Evolutionary conservation across 2,888 invertebrate genomes (phyloP).

Genomic region (Monoplex corrugatus): DNA sequence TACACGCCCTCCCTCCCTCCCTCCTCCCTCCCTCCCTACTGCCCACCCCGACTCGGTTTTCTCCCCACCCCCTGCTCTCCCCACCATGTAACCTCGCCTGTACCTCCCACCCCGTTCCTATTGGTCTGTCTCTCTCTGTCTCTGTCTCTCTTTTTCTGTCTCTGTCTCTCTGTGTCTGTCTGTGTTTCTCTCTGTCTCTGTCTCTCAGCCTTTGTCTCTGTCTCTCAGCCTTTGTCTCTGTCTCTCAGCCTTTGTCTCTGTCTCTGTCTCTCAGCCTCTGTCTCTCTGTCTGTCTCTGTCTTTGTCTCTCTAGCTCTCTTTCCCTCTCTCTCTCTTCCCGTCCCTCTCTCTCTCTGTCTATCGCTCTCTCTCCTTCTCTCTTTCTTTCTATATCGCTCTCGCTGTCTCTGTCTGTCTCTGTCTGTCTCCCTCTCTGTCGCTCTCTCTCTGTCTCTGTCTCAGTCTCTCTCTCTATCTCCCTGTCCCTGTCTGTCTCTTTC

Average conservation of each 20-base stretch:
- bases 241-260: constrained; percentile 37
- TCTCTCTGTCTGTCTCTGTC: neutral
- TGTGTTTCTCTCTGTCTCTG: neutral
- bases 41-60: neutral
- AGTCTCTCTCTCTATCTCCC: neutral
- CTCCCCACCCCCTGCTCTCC: neutral
- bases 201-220: neutral
- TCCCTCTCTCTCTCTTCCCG: neutral
- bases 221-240: constrained; percentile 30
- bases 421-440: neutral
- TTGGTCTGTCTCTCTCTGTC: neutral
- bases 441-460: neutral
- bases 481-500: neutral
- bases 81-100: neutral
- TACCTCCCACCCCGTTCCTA: neutral
- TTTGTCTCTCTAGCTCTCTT: neutral
- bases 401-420: too few relatives aligned
- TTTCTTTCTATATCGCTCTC: neutral
- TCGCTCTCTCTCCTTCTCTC: neutral
- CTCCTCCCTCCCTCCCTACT: neutral
- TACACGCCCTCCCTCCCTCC: constrained; percentile 47
- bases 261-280: constrained; percentile 19
- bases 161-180: neutral
- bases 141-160: neutral
- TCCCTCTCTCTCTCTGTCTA: neutral